Conservation (phyloP, 2,113 vertebrate genomes). For the Caracal caracal region DNA sequence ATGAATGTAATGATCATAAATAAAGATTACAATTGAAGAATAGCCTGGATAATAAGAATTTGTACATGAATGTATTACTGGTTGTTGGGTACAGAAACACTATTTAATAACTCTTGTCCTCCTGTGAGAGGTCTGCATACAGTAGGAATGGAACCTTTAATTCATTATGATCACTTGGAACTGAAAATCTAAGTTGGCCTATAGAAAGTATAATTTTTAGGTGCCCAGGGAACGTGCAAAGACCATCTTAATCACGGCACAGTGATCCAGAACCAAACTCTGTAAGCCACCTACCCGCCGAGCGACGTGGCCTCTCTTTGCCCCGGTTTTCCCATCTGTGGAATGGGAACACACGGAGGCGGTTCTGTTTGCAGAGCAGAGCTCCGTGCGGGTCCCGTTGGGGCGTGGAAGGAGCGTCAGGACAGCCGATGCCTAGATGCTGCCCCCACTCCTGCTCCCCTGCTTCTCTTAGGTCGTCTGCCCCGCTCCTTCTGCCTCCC, state of each 20-base stretch:
- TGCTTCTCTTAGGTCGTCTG: neutral
- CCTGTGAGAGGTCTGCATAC: neutral
- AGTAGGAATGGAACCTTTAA: neutral
- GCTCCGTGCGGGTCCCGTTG: rapidly evolving
- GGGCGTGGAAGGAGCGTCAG: rapidly evolving
- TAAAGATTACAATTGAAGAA: neutral
- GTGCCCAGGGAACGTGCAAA: neutral
- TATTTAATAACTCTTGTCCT: neutral
- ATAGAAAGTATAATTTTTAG: neutral
- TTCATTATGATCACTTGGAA: neutral
- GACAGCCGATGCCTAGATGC: rapidly evolving
- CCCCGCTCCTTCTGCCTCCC: neutral
- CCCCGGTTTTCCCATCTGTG: neutral
- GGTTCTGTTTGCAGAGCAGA: neutral
- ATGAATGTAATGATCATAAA: neutral
- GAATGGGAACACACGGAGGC: neutral
- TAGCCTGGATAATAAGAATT: neutral
- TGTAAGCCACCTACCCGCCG: neutral
- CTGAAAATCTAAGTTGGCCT: too few relatives aligned
- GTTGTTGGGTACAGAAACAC: neutral
- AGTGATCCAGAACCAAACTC: rapidly evolving
- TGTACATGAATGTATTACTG: neutral
- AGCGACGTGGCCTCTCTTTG: neutral
- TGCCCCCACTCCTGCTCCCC: rapidly evolving
- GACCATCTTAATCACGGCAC: too few relatives aligned